Base-by-base conservation (phyloP, 2,888 invertebrate genomes). In the Galerucella pusilla region DNA sequence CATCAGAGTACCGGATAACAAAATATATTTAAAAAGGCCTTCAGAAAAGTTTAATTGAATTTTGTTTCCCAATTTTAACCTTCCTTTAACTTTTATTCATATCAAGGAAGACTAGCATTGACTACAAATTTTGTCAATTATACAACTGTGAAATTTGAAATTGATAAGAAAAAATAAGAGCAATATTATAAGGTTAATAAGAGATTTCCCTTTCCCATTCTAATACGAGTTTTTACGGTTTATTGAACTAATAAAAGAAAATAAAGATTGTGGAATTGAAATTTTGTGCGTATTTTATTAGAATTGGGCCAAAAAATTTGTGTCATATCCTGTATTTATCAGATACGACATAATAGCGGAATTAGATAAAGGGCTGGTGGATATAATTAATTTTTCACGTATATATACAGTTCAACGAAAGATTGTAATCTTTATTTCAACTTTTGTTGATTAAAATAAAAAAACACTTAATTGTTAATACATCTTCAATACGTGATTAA, bases 311-410 rank as follows among this genome's bases (percentile, higher is more conserved):
- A 16, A 20, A 57, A 57, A 16, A 57, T 16, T 2, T 20, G 20
- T 57, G 57, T 57, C 57, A 57, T 20, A 57, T 57, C 57, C 57
- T 57, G 57, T 57, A 57, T 57, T 16, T 57, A 57, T 57, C 57
- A 7, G 57, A 57, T 10, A 57, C 20, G 3, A 16, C 57, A 57
- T 20, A 57, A 57, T 4, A 10, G 11, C 7, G 9, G 57, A 16
- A 57, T 57, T 16, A 57, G 57, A 57, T 57, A 57, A 57, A 57
- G 16, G 20, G 9, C 20, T 20, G 11, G 20, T 20, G 9, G 20
- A 20, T 6, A 16, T 16, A 16, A 57, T 20, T 16, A 54, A 7
- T 7, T 54, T 57, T 57, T 6, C 12, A 12, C 5, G 12, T n/a
- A 52, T 4, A 52, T 4, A 1, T 14, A 52, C 4, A 4, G 35